Base-by-base conservation (phyloP, 1,140 invertebrate species). In the Pseudomyrmex concolor region DNA sequence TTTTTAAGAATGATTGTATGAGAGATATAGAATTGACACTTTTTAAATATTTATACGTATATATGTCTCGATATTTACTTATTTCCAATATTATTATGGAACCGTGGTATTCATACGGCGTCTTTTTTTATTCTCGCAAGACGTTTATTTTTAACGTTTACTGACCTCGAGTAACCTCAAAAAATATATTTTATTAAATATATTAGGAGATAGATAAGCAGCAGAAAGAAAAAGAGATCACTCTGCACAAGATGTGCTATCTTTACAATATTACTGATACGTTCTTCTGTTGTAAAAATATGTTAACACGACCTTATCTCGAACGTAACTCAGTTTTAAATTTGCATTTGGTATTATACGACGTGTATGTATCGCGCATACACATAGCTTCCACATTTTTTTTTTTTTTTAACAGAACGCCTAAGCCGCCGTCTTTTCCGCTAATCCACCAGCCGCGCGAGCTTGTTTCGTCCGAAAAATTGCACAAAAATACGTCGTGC, bases 381-480 rank as follows among this genome's bases (percentile, higher is more conserved):
- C 5, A 34, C 34, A 34, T 7, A 34, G 34, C 34, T 34, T 34
- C 34, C 34, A 34, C 34, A 57, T n/a, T n/a, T 43, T 19, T 2
- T 15, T 17, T 8, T 15, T 17, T 8, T 80, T 71, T 25, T 25
- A 59, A 67, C 0, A 34, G 19, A 59, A 71, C 25, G 25, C 25
- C 48, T 55, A 48, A 17, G 70, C 43, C 13, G 2, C 15, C 19
- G 15, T 45, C 54, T 17, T 15, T 50, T 43, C 25, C 10, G 43
- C 54, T 71, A 60, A 71, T 82, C 59, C 51, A n/a, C 25, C 25
- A 54, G 48, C 48, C 45, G 70, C 15, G 9, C 67, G 45, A 60
- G 68, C 17, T 70, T 57, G 59, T 71, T 60, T 59, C 54, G 43
- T 34, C 15, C 13, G 43, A 67, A 70, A 80, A 74, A 60, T 70